phyloP scores from a whole-genome alignment of 2,797 vertebrate genomes.

The Lycodopsis pacificus region DNA sequence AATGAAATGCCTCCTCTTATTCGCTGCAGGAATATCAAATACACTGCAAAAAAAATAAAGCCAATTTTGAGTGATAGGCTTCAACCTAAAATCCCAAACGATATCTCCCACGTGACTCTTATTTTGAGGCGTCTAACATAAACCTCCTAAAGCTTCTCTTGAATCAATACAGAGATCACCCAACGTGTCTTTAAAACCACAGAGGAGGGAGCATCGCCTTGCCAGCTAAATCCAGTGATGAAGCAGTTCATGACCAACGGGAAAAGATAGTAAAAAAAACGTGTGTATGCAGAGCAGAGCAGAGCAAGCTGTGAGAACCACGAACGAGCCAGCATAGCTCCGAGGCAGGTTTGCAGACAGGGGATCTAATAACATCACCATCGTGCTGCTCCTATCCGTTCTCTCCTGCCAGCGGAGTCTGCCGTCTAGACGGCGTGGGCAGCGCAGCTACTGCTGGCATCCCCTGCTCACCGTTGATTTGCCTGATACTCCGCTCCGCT shows the following conservation, averaged over 20 bases:
- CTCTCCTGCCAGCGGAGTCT: slow-evolving; percentile 58
- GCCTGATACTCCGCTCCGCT: slow-evolving; percentile 31
- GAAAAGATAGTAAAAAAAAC: slow-evolving; percentile 27
- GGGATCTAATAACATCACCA: slow-evolving; percentile 64
- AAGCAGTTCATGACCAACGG: slow-evolving; percentile 37
- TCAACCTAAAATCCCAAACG: background rate
- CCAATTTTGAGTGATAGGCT: slow-evolving; percentile 2
- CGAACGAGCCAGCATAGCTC: slow-evolving; percentile 64
- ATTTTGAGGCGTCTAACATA: slow-evolving; percentile 21
- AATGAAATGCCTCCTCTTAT: background rate
- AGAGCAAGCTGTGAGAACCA: slow-evolving; percentile 37
- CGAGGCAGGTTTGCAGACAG: slow-evolving; percentile 67
- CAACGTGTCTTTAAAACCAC: slow-evolving; percentile 13
- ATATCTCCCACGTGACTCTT: background rate
- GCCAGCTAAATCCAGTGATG: slow-evolving; percentile 32
- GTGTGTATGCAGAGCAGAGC: slow-evolving; percentile 32
- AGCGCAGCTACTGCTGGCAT: slow-evolving; percentile 43
- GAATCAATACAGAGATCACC: slow-evolving; percentile 25
- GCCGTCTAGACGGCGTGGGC: slow-evolving; percentile 67
- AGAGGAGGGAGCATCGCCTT: background rate
- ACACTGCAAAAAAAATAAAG: background rate
- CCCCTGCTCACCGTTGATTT: slow-evolving; percentile 37
- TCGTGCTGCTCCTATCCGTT: slow-evolving; percentile 50
- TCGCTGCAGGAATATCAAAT: background rate
- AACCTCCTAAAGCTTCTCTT: slow-evolving; percentile 11